These are phyloP conservation scores for Tenthredo scrophulariae DNA, from an alignment of 2,888 invertebrate genomes.

Conservation along the genomic window DNA sequence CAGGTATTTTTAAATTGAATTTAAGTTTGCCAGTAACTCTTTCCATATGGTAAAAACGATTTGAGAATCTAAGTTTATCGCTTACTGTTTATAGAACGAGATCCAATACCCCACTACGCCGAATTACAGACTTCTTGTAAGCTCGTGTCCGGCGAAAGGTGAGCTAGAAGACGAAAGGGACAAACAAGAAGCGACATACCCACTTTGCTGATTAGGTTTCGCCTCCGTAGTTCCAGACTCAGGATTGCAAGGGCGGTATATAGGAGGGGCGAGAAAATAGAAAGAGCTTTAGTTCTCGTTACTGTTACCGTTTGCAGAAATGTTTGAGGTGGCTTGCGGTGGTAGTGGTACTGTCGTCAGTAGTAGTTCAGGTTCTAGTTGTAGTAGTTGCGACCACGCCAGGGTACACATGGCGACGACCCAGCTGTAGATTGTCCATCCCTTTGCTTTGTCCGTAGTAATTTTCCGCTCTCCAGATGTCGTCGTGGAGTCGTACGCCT, in stretches of 20 bases:
- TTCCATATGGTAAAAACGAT: not conserved
- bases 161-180: constrained; percentile 28
- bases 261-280: not conserved
- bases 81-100: not conserved
- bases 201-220: constrained; percentile 56
- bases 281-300: constrained; percentile 25
- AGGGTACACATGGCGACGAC: constrained; percentile 25
- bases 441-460: constrained; percentile 43
- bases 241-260: not conserved
- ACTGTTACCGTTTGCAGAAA: constrained; percentile 27
- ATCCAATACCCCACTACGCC: not conserved
- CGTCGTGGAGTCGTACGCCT: constrained; percentile 3
- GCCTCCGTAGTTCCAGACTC: not conserved
- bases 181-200: constrained; percentile 47
- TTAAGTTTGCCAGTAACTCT: not conserved
- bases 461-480: constrained; percentile 41
- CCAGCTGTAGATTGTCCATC: constrained; percentile 43
- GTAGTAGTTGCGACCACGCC: constrained; percentile 11
- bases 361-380: not conserved
- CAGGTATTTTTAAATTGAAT: not conserved
- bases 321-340: constrained; percentile 3
- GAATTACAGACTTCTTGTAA: not conserved
- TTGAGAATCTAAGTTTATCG: not conserved
- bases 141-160: constrained; percentile 14
- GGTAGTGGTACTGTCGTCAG: not conserved